Evolutionary conservation across 2,888 invertebrate species (phyloP), one percentile per base, ranked within the genome.

Genomic region (Anoplius nigerrimus): DNA sequence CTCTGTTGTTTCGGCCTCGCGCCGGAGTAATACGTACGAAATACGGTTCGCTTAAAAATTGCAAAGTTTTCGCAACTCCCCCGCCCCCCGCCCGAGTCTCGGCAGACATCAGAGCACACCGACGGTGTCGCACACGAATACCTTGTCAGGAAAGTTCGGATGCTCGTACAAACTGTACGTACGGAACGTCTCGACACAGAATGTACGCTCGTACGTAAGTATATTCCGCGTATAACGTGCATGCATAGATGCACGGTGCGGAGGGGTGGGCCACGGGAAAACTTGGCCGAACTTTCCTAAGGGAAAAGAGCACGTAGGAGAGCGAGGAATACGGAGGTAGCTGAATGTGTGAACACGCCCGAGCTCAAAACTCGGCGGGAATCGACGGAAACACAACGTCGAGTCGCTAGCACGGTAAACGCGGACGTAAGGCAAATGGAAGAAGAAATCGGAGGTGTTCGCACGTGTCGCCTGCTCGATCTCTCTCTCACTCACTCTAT

Each of bases 151-250:
- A 84, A 86, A 84, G 74, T 85, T 82, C 71, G 72, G 66, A 75
- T 78, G 80, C 78, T 82, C 82, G 80, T 83, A 80, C 82, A 85
- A 85, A 84, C 80, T 82, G 82, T 77, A 76, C 72, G 70, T 79
- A 78, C 80, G 74, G 74, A 72, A 72, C 75, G 75, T 82, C 82
- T 80, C 76, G 74, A 75, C 70, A 75, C 68, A 46, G 67, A 68
- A 34, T 59, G 63, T 66, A 64, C 61, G 66, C 53, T 48, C 45
- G 46, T 60, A 66, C 58, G 66, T 64, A 66, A 69, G 74, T 66
- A 69, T 67, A 74, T 56, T 59, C n/a, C 34, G 34, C 34, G 34
- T 34, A 34, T 34, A 34, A 34, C 34, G 34, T 34, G 11, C 34
- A 34, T 34, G 34, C 34, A 34, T 34, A 8, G 34, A 34, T 53